Evolutionary conservation across 2,888 invertebrate species (phyloP).

Genomic region (Deroplatys truncata): DNA sequence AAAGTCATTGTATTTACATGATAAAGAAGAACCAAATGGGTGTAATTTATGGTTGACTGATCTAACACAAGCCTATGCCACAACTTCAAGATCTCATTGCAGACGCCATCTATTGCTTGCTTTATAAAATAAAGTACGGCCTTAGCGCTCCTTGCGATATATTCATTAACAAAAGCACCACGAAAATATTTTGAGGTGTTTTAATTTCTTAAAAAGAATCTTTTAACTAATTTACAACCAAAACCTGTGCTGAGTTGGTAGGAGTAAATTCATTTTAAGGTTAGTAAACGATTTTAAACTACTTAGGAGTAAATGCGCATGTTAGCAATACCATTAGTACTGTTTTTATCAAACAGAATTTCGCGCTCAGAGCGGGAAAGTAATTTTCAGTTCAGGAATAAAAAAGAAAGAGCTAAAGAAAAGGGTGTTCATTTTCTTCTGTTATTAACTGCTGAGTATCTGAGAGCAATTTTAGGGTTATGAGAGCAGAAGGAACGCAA

Average conservation of each 20-base stretch:
- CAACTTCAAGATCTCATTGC: neutral
- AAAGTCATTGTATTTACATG: neutral
- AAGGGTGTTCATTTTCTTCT: neutral
- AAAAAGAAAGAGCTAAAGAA: neutral
- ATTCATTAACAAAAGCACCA: neutral
- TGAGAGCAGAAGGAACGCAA: neutral
- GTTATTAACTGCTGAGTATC: neutral
- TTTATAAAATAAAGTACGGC: neutral
- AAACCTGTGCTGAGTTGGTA: no score
- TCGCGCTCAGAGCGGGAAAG: neutral
- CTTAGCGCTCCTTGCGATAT: neutral
- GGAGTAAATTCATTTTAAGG: neutral
- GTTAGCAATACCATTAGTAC: neutral
- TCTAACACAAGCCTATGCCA: neutral
- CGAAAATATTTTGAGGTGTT: neutral
- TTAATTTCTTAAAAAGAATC: neutral
- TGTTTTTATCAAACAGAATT: neutral
- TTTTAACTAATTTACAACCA: neutral
- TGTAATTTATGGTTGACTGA: neutral
- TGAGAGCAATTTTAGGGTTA: neutral
- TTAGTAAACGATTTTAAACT: neutral
- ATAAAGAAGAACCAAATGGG: neutral
- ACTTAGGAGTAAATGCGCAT: neutral
- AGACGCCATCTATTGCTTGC: neutral
- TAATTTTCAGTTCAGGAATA: neutral